Base-by-base conservation (phyloP, 2,888 invertebrate species). In the Napeogenes sylphis region DNA sequence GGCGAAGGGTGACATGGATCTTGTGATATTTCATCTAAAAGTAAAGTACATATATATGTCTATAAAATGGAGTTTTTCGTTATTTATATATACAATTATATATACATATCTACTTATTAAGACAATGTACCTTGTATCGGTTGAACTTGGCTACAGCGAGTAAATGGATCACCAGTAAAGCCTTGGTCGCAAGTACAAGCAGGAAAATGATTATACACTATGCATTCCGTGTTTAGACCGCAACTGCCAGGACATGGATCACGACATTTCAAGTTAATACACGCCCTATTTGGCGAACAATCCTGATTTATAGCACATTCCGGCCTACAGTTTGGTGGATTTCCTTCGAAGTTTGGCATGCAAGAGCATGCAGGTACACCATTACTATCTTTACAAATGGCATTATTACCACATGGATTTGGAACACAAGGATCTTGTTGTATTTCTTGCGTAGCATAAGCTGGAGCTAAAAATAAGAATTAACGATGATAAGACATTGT, bases 121-220 rank as follows among this genome's bases (percentile, higher is more conserved):
- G 38, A 33, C 54, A 55, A 57, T 35, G 61, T 70, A 88, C 90
- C 87, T 82, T 76, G 70, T 33, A 79, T 62, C 55, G 93, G 93
- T 75, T 91, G 86, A 56, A 87, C 84, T 53, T 91, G 80, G 55
- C 65, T 56, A 76, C 95, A 96, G 62, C 91, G 91, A 56, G 91
- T 92, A 77, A 96, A 95, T 13, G 96, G 95, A 88, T 96, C 95
- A 54, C 96, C 96, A 2, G 93, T 94, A 74, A 92, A 95, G 58
- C 95, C 95, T 73, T 92, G 92, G 45, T 89, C 80, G 75, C 95
- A 95, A 14, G 93, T 87, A 74, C 95, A 95, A 2, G 93, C 91
- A 8, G 95, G 94, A 38, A 91, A 92, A 73, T 95, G 95, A 73
- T 93, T 94, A 61, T 93, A 92, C 33, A 95, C 93, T 56, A 83